Conservation (phyloP, 2,888 invertebrate species). For the Parascotia fuliginaria region DNA sequence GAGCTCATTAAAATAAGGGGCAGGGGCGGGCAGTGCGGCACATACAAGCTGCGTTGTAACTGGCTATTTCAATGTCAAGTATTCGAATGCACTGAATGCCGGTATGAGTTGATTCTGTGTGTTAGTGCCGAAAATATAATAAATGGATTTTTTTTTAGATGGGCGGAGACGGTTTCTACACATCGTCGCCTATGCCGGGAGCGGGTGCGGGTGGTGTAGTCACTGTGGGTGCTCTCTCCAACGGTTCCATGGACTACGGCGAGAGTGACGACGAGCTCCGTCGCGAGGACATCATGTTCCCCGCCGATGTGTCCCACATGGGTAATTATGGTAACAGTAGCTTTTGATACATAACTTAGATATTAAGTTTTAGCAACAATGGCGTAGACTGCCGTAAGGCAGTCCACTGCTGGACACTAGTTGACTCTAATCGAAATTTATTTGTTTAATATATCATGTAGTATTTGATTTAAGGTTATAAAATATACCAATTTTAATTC, state of each 20-base stretch:
- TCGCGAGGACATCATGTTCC: constrained; percentile 94
- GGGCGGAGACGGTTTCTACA: constrained; percentile 78
- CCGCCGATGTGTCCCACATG: constrained; percentile 87
- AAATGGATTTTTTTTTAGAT: constrained; percentile 45
- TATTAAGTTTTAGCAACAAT: no score
- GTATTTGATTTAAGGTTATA: no score
- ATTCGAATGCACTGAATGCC: constrained; percentile 66
- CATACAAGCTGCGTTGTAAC: no score
- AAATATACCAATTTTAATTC: no score
- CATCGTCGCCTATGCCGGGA: constrained; percentile 77
- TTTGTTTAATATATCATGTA: no score
- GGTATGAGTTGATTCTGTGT: constrained; percentile 54
- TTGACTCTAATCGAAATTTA: no score
- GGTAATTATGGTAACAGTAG: constrained; percentile 66
- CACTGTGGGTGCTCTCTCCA: constrained; percentile 85
- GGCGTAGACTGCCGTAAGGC: no score
- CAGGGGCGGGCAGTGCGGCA: no score
- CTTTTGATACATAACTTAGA: constrained; percentile 19
- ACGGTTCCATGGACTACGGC: constrained; percentile 89
- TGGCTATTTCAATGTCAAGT: no score
- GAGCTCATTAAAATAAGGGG: no score
- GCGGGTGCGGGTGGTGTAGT: constrained; percentile 65
- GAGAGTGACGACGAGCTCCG: constrained; percentile 96
- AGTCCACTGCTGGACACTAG: no score
- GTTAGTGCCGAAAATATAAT: neutral